Evolutionary conservation across 1,140 invertebrate genomes (phyloP), one percentile per base, ranked within the genome.

Genomic region (Condylostylus longicornis): DNA sequence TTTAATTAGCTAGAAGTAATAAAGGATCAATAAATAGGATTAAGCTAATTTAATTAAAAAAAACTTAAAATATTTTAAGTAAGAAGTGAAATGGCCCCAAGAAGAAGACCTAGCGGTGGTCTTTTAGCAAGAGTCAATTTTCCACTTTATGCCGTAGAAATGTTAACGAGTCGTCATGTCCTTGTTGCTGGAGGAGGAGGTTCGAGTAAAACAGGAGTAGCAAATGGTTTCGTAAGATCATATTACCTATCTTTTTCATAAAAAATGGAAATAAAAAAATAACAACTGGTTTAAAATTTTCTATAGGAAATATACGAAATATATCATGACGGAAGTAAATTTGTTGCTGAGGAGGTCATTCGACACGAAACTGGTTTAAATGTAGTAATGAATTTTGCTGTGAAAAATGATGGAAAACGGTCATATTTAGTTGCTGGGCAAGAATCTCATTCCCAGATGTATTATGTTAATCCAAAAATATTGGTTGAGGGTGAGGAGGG

Each of bases 161-260:
- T 85, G 65, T 64, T 98, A 21, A 88, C 85, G 18, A 86, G 81
- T 63, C 74, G 88, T 41, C 89, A 97, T 67, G 77, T 97, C 49
- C 63, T 97, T 31, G 86, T 97, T 20, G 90, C 83, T 43, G 93
- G 93, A 29, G 93, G 93, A 33, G 93, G 93, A 37, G 93, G 93
- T 33, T 79, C 82, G 13, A 79, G 88, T 14, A 95, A 91, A 65
- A 96, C 90, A 29, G 93, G 93, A 17, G 82, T 98, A 40, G 77
- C 80, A 13, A 97, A 98, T 73, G 85, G 86, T 62, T 90, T 97
- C 69, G 89, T 85, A 65, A 75, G 79, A 71, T 19, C 9, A 37
- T 22, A 36, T 14, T 42, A 35, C n/a, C 5, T 25, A 7, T 23
- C 12, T 23, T 23, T 23, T 23, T 23, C 22, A 23, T 23, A 12